A percentile compares a stretch with the other conserved stretches of the same genome.
Evolutionary conservation across 2,888 invertebrate genomes (phyloP).

Genomic region (Reticulitermes lucifugus): DNA sequence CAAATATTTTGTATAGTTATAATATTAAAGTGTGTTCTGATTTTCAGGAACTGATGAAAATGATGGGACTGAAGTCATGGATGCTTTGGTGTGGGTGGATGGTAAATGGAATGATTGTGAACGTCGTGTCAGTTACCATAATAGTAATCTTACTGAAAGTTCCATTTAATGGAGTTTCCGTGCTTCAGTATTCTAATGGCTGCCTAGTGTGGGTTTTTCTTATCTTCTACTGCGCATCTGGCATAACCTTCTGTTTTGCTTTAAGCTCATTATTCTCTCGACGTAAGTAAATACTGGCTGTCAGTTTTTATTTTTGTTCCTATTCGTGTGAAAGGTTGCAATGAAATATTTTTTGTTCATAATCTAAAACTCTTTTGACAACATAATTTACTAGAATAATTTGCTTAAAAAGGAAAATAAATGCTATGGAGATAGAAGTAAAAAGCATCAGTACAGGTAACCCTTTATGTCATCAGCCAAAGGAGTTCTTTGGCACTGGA

Average conservation of each 20-base stretch:
- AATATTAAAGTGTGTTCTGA: no score
- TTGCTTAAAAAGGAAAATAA: no score
- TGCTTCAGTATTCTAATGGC: slow-evolving; percentile 47
- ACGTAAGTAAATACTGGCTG: slow-evolving; percentile 58
- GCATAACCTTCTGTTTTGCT: slow-evolving; percentile 63
- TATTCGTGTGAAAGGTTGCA: not conserved
- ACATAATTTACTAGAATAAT: no score
- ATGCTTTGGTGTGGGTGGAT: slow-evolving; percentile 69
- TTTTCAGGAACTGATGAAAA: slow-evolving; percentile 69
- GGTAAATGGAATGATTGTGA: slow-evolving; percentile 62
- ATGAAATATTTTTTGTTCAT: no score
- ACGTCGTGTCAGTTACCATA: slow-evolving; percentile 60
- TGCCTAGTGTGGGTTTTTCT: slow-evolving; percentile 59
- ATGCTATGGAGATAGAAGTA: no score
- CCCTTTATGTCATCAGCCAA: no score
- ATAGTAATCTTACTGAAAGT: slow-evolving; percentile 60
- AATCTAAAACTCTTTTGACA: no score
- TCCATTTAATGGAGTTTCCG: slow-evolving; percentile 54
- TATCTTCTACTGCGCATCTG: slow-evolving; percentile 60
- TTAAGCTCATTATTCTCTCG: slow-evolving; percentile 63
- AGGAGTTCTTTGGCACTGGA: no score
- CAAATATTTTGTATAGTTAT: no score
- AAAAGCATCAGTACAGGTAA: no score
- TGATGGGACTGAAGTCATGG: slow-evolving; percentile 69
- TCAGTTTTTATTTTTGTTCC: not conserved